These are phyloP conservation scores for Clarias batrachus DNA, from an alignment of 2,113 vertebrate genomes.

Conservation along the genomic window DNA sequence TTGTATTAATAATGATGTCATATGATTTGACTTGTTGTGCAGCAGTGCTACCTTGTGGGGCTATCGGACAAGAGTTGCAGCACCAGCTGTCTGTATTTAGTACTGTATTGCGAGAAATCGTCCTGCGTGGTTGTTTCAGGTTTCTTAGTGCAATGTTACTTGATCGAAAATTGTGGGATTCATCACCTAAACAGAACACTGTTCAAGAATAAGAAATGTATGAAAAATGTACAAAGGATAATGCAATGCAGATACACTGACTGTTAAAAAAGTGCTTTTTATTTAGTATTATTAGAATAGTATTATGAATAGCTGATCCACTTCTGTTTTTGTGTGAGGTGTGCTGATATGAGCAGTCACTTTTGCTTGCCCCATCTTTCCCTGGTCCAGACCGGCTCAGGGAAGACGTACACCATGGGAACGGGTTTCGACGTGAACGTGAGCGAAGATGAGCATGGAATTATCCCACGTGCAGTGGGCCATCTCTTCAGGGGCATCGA, in stretches of 20 bases:
- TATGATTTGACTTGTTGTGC: too few species aligned
- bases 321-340: neutral
- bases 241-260: neutral
- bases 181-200: too few species aligned
- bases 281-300: neutral
- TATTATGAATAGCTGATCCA: neutral
- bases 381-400: slow-evolving; percentile 86
- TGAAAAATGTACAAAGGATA: neutral
- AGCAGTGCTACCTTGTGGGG: too few species aligned
- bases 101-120: too few species aligned
- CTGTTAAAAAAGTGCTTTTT: neutral
- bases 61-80: too few species aligned
- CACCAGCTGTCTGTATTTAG: too few species aligned
- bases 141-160: too few species aligned
- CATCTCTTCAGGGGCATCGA: slow-evolving; percentile 93
- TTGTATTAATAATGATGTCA: too few species aligned
- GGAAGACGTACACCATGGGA: slow-evolving; percentile 98
- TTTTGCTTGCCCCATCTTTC: neutral
- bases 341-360: neutral
- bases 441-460: slow-evolving; percentile 88
- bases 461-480: slow-evolving; percentile 89
- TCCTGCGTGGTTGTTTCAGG: too few species aligned
- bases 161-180: too few species aligned
- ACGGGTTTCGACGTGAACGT: slow-evolving; percentile 95
- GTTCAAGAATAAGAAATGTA: neutral